phyloP scores from a whole-genome alignment of 2,113 vertebrate genomes.

The Pterophyllum scalare region DNA sequence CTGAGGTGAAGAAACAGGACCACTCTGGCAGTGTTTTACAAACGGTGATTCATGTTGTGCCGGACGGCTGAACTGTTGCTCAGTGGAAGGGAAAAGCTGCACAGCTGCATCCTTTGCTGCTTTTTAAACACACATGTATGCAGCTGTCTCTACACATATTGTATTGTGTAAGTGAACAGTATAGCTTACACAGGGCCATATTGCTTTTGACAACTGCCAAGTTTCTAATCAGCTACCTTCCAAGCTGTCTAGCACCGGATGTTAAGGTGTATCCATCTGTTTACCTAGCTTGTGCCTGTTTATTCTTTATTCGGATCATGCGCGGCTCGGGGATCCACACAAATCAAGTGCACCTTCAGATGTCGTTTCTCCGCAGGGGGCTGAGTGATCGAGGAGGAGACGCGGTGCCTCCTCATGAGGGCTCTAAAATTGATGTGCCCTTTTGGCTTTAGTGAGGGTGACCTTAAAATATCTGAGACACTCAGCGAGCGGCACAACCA shows the following conservation, averaged over 20 bases:
- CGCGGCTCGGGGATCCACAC: conserved; percentile 63
- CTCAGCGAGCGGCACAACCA: conserved; percentile 65
- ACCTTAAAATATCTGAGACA: conserved; percentile 78
- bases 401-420: conserved; percentile 69
- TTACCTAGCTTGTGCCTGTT: conserved; percentile 57
- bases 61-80: background rate
- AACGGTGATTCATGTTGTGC: no score
- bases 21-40: no score
- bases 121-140: background rate
- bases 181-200: conserved; percentile 38
- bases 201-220: conserved; percentile 65
- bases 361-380: conserved; percentile 72
- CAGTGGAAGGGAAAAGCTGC: background rate
- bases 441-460: conserved; percentile 80
- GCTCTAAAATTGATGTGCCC: conserved; percentile 82
- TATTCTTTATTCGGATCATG: conserved; percentile 74
- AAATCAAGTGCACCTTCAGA: conserved; percentile 79
- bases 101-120: background rate
- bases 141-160: background rate
- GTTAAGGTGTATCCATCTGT: conserved; percentile 61
- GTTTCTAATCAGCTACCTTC: conserved; percentile 48
- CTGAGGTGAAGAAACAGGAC: no score
- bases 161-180: background rate
- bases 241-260: conserved; percentile 39
- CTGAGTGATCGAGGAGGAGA: conserved; percentile 75